Conservation (phyloP, 35 echinoderm and acorn worm species). For the Acanthaster planci region DNA sequence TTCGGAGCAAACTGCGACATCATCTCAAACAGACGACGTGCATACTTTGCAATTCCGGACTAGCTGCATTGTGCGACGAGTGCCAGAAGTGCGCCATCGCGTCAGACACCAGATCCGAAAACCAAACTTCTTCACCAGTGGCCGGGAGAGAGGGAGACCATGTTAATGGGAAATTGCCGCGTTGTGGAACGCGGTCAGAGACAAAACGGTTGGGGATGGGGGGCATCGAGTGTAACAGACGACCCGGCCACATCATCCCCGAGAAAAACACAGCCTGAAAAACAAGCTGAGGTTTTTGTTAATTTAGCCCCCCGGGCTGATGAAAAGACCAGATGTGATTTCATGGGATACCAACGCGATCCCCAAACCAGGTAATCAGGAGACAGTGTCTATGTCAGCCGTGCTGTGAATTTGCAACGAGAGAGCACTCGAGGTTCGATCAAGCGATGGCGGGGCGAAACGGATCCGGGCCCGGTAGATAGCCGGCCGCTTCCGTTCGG, state of each 20-base stretch:
- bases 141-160: too few relatives aligned
- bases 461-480: slow-evolving; percentile 2
- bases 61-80: neutral
- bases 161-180: too few relatives aligned
- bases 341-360: slow-evolving; percentile 6
- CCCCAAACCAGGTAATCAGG: slow-evolving; percentile 1
- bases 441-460: neutral
- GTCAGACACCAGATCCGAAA: slow-evolving; percentile 18
- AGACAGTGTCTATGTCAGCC: slow-evolving; percentile 4
- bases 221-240: slow-evolving; percentile 14
- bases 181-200: slow-evolving; percentile 1
- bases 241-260: neutral
- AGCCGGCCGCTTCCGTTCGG: neutral
- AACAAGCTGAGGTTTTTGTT: slow-evolving; percentile 24
- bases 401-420: slow-evolving; percentile 25
- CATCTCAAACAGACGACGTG: neutral
- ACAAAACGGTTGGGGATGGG: neutral
- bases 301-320: slow-evolving; percentile 21
- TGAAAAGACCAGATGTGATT: slow-evolving; percentile 20
- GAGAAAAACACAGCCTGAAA: slow-evolving; percentile 11
- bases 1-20: neutral
- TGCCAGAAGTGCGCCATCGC: slow-evolving; percentile 6
- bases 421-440: neutral
- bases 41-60: slow-evolving; percentile 18
- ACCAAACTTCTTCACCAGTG: slow-evolving; percentile 14